Evolutionary conservation across 2,888 invertebrate species (phyloP), one percentile per base, ranked within the genome.

Genomic region (Lithophane leautieri): DNA sequence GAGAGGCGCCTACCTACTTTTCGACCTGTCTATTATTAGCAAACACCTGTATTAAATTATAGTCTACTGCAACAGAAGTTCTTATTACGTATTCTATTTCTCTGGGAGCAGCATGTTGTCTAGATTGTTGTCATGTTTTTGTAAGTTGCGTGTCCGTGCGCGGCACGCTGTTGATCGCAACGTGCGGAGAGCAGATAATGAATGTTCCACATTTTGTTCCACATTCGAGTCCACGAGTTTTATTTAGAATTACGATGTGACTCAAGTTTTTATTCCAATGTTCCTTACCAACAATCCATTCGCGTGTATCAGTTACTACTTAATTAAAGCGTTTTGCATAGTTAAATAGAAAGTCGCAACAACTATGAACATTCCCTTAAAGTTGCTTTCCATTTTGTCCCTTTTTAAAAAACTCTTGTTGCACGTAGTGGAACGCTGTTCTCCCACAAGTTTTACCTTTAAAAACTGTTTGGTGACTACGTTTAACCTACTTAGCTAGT

Each of bases 401-500:
- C 92, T 92, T 92, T 85, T 84, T 87, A 83, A 82, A 76, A 81
- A 73, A 85, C 87, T 88, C 85, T 85, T 81, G 81, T 74, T 83
- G 88, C 91, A 93, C 90, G 93, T 92, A 92, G 87, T 83, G 85
- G 87, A 89, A 87, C 91, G 89, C 34, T 73, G 81, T 86, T 85
- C 79, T 83, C 87, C 90, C 83, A 91, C 91, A 88, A 91, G 89
- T 89, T 91, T 90, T 91, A 86, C 89, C 89, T 90, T 91, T 90
- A 88, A 90, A 88, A 90, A 92, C 89, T 88, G 83, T 89, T 90
- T 89, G 88, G 90, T 89, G 91, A 91, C 90, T 93, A 89, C 90
- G 89, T 90, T 93, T 93, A 94, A 93, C 94, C 94, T 89, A 94
- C 90, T 94, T 93, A 88, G 86, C 86, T 88, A 90, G 89, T 90